A percentile compares a stretch with the other conserved stretches of the same genome.
Conservation (phyloP, 1,140 invertebrate genomes). For the Trissolcus basalis region DNA sequence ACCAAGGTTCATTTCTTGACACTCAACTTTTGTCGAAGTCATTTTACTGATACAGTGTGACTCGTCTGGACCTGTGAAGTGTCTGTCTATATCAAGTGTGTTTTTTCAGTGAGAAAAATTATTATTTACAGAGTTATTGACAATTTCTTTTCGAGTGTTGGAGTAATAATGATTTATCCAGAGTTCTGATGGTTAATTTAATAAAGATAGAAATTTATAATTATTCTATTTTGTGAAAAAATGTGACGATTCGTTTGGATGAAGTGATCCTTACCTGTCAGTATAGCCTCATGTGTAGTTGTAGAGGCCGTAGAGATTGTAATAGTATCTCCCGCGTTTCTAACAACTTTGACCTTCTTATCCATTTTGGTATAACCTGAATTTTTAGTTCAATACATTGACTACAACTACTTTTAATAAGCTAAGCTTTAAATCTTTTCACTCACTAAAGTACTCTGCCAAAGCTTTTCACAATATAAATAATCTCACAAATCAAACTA, state of each 20-base stretch:
- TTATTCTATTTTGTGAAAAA: background rate
- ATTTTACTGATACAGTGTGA: conserved; percentile 81
- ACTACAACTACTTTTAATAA: conserved; percentile 65
- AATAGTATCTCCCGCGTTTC: conserved; percentile 79
- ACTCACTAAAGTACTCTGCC: conserved; percentile 12
- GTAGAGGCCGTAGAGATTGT: conserved; percentile 80
- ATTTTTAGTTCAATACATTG: conserved; percentile 70
- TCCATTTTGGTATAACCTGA: conserved; percentile 75
- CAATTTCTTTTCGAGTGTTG: no score
- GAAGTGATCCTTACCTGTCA: conserved; percentile 76
- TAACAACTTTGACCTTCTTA: conserved; percentile 78
- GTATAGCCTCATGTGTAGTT: conserved; percentile 78
- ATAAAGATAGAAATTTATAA: no score
- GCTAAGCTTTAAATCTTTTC: conserved; percentile 55
- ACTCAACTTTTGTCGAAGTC: conserved; percentile 78
- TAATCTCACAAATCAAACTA: conserved; percentile 19
- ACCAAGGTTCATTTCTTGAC: conserved; percentile 75
- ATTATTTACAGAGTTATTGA: no score
- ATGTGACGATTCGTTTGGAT: conserved; percentile 31
- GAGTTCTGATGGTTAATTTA: no score
- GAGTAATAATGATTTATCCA: conserved; percentile 11
- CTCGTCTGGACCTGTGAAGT: conserved; percentile 80
- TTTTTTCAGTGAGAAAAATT: conserved; percentile 1
- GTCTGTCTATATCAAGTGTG: conserved; percentile 56
- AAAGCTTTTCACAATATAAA: conserved; percentile 17